Conservation (phyloP, 2,113 vertebrate genomes). For the Papio anubis region DNA sequence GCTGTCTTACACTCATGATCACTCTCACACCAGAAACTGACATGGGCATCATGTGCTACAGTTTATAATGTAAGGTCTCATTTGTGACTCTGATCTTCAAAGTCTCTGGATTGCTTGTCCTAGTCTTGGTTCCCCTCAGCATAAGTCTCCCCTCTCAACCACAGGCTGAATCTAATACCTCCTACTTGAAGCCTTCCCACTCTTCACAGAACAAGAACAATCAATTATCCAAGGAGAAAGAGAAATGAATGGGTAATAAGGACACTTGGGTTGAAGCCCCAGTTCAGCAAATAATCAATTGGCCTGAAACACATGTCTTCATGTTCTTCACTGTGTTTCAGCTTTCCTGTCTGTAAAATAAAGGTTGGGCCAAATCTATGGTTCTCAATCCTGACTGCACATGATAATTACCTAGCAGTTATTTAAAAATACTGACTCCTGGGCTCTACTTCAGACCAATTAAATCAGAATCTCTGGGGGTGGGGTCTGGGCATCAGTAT, state of each 20-base stretch:
- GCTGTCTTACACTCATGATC: background rate
- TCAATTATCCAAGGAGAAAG: background rate
- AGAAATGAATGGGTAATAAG: background rate
- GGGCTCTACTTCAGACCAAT: background rate
- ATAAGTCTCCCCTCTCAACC: background rate
- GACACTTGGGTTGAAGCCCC: background rate
- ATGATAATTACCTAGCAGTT: background rate
- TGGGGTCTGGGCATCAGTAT: background rate
- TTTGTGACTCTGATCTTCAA: background rate
- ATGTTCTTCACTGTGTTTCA: background rate
- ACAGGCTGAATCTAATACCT: background rate
- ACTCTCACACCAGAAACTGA: background rate
- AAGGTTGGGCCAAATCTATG: background rate
- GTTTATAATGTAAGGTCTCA: background rate
- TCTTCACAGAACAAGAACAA: background rate
- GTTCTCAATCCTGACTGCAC: background rate
- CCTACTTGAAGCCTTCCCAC: background rate
- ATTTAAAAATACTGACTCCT: background rate
- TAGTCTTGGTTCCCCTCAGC: background rate
- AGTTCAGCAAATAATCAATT: background rate
- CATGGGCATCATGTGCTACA: fast-evolving
- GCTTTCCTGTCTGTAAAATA: background rate
- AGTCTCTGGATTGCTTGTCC: background rate
- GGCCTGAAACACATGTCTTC: background rate
- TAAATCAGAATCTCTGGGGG: background rate